Conservation (phyloP, 2,888 invertebrate genomes). For the Amphiduros pacificus region DNA sequence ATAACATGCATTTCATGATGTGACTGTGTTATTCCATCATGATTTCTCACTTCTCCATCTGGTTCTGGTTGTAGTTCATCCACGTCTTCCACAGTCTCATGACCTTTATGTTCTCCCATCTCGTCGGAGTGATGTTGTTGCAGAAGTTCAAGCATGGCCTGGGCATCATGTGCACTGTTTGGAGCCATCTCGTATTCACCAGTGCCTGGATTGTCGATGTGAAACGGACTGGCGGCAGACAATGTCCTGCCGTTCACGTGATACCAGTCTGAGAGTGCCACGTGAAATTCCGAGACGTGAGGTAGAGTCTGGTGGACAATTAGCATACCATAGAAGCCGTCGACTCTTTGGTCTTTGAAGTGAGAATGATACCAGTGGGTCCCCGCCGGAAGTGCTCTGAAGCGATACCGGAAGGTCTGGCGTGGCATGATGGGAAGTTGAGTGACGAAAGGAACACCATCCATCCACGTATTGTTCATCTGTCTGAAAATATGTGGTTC, state of each 20-base stretch:
- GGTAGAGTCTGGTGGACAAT: background rate
- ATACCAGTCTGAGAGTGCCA: constrained; percentile 7
- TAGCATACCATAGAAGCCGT: background rate
- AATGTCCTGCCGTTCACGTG: background rate
- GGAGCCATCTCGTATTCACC: too few species aligned
- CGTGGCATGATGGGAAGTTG: constrained; percentile 50
- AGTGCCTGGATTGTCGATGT: constrained; percentile 1
- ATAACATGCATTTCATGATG: too few species aligned
- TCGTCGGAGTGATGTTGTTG: too few species aligned
- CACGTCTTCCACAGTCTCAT: too few species aligned
- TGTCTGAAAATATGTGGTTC: too few species aligned
- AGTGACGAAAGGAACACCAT: constrained; percentile 43
- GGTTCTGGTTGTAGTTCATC: too few species aligned
- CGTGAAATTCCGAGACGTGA: background rate
- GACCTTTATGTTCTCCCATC: too few species aligned
- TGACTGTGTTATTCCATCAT: too few species aligned
- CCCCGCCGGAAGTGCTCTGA: constrained; percentile 15
- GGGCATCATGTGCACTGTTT: too few species aligned
- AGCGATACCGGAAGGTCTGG: constrained; percentile 43
- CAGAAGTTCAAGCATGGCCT: too few species aligned
- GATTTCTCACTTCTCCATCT: too few species aligned
- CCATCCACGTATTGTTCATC: too few species aligned
- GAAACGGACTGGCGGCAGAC: background rate
- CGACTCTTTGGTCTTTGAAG: constrained; percentile 10
- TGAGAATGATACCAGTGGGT: constrained; percentile 26